A percentile compares a stretch with the other conserved stretches of the same genome.
These are phyloP conservation scores for Alosa alosa DNA, from an alignment of 2,113 vertebrate genomes.

Conservation along the genomic window DNA sequence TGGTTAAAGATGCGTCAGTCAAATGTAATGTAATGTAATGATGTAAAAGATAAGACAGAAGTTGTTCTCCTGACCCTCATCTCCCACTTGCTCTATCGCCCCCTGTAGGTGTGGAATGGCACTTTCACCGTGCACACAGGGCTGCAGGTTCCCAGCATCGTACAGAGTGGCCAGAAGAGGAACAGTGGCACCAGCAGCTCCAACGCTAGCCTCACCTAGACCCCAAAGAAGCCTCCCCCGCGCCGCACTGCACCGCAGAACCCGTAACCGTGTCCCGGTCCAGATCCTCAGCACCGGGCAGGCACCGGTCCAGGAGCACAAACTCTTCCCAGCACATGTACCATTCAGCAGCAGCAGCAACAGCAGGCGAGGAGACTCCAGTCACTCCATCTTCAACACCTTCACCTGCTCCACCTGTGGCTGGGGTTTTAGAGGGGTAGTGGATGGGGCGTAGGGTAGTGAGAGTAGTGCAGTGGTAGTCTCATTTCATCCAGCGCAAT, in stretches of 20 bases:
- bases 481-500: constrained; percentile 25
- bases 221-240: not conserved
- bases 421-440: not conserved
- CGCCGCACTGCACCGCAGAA: not conserved
- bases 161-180: constrained; percentile 85
- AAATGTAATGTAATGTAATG: not conserved
- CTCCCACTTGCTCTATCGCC: constrained; percentile 8
- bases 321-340: not conserved
- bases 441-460: not conserved
- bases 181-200: constrained; percentile 93
- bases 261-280: constrained; percentile 28
- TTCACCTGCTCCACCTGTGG: not conserved
- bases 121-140: constrained; percentile 88
- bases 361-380: not conserved
- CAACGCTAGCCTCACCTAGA: constrained; percentile 87
- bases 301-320: not conserved
- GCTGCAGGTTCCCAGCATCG: constrained; percentile 86
- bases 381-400: not conserved
- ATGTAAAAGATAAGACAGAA: not conserved
- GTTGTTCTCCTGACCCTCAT: not conserved
- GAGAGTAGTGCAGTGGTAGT: constrained; percentile 14
- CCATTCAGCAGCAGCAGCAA: not conserved
- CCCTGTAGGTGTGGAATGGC: constrained; percentile 89
- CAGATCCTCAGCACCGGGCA: constrained; percentile 11
- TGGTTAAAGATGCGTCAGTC: too few relatives aligned